These are phyloP conservation scores for Porites australiensis DNA, from an alignment of 64 coral and sea anemone genomes.

Conservation along the genomic window DNA sequence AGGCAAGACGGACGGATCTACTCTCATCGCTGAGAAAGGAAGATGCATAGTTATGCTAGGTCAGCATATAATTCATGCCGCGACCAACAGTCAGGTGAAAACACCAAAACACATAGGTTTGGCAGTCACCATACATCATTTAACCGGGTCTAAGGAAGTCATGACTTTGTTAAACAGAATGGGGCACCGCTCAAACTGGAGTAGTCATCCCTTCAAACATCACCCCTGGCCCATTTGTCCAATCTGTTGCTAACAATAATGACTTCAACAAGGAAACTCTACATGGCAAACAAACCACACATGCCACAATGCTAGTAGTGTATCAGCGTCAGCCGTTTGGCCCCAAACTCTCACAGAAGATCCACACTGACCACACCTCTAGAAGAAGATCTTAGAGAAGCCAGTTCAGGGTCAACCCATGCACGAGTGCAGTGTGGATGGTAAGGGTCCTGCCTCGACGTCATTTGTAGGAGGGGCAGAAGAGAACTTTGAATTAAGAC, in stretches of 20 bases:
- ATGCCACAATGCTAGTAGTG: not conserved
- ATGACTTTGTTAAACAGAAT: not conserved
- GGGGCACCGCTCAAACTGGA: not conserved
- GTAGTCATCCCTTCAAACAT: not conserved
- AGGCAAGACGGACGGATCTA: not conserved
- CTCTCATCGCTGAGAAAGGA: not conserved
- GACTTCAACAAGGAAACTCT: not conserved
- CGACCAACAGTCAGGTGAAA: not conserved
- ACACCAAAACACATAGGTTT: too few species aligned
- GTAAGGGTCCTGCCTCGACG: not conserved
- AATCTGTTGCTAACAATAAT: not conserved
- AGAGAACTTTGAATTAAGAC: not conserved
- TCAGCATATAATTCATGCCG: not conserved
- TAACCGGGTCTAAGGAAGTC: not conserved
- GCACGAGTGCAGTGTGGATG: constrained; percentile 3
- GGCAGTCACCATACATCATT: too few species aligned
- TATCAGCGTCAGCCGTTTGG: not conserved
- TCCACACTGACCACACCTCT: not conserved
- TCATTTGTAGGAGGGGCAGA: not conserved
- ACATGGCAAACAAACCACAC: not conserved
- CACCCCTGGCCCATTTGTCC: not conserved
- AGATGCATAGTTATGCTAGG: not conserved
- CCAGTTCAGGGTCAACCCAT: not conserved
- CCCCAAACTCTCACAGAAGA: not conserved
- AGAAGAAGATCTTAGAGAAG: not conserved